Evolutionary conservation across 2,797 vertebrate species (phyloP), one percentile per base, ranked within the genome.

Genomic region (Amniataba percoides): DNA sequence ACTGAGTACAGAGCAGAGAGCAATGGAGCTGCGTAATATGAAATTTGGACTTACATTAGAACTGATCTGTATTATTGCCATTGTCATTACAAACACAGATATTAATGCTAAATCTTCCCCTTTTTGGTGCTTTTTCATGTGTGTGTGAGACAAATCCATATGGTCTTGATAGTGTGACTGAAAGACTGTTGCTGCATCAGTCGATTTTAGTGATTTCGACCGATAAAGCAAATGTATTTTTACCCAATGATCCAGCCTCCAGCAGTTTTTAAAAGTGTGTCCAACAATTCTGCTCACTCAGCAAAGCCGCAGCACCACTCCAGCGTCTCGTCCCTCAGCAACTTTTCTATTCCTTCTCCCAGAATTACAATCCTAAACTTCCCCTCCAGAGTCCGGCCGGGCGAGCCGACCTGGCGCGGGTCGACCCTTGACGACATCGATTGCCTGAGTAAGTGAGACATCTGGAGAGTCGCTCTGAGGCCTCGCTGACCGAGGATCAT

Each of bases 391-490:
- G 57, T 56, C 31, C 15, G 23, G 40, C 55, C 15, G 3, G 72
- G 34, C 3, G 1, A 75, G 53, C 15, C 12, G 3, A 75, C 46
- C 56, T 3, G 52, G 16, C 11, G 0, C 19, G 0, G 61, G 59
- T 46, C 2, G 11, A 57, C 48, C 46, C 27, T 69, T 65, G 36
- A 77, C 23, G 16, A 43, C 78, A 75, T 5, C 57, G 79, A 87
- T 80, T 71, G 65, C 40, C 78, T 85, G 68, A 83, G 71, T 74
- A 77, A 79, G 81, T 84, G 73, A 87, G 74, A 79, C 56, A 15
- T 88, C 76, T 76, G 68, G 55, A 58, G n/a, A 42, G 80, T 69
- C 73, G 64, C 52, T 71, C 62, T 49, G 70, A 25, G 66, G 65
- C 62, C 81, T 77, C 27, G 11, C 84, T 78, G 78, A 83, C 84